Evolutionary conservation across 2,113 vertebrate genomes (phyloP).

Genomic region (Pavo muticus): DNA sequence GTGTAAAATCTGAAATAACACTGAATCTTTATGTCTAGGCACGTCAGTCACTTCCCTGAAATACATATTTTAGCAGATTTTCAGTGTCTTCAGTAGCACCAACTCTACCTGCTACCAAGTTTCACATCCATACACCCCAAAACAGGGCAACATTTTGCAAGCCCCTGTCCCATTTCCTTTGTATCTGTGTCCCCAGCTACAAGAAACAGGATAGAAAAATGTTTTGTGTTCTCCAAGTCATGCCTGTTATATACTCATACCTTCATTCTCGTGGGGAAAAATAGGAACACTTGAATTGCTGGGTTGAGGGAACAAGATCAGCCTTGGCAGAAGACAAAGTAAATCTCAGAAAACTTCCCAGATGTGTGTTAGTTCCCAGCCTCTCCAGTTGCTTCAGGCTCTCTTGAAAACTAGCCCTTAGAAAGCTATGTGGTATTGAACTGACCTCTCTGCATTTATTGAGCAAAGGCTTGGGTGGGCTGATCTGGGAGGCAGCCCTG

Average conservation of each 20-base stretch:
- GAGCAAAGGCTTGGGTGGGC: neutral
- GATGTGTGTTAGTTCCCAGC: neutral
- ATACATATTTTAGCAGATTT: neutral
- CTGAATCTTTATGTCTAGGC: neutral
- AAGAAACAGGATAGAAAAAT: neutral
- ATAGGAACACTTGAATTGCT: neutral
- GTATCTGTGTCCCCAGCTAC: neutral
- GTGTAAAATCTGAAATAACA: neutral
- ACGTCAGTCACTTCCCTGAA: neutral
- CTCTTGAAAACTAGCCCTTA: neutral
- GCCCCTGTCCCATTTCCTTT: neutral
- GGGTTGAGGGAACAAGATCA: fast-evolving
- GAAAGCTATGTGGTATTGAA: fast-evolving
- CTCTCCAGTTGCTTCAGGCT: neutral
- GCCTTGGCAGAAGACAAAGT: neutral
- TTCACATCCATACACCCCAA: neutral
- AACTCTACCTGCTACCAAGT: neutral
- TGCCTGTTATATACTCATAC: neutral
- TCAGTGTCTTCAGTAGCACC: neutral
- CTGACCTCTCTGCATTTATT: neutral
- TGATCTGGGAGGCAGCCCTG: neutral
- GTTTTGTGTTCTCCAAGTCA: fast-evolving
- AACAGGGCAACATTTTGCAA: neutral
- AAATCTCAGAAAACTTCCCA: neutral
- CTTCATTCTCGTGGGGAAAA: neutral